Base-by-base conservation (phyloP, 2,113 vertebrate species). In the Entosphenus tridentatus region DNA sequence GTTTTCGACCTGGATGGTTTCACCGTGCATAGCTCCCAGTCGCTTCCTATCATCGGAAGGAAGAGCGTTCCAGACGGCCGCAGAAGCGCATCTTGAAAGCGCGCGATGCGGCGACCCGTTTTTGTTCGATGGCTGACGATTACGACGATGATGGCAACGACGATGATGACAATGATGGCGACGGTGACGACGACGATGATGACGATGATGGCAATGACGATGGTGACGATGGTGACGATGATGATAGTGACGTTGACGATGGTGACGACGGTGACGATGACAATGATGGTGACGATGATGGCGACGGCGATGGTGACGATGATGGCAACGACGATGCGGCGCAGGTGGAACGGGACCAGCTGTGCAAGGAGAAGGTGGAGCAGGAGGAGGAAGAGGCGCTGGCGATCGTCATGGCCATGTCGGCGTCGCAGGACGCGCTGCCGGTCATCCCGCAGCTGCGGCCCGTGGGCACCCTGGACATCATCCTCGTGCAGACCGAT, bases 331-430 rank as follows among this genome's bases (percentile, higher is more conserved):
- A 81, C 9, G 88, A 90, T 75, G 83, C 83, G 75, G 85, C 88
- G 69, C 85, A 89, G 68, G 80, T 89, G 71, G 85, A 73, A 62
- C 84, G 87, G 72, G 85, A 89, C 80, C 81, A 87, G 68, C 85
- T 88, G 76, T 65, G 62, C 62, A 65, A 65, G 62, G 62, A 65
- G 21, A 65, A 65, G 62, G 21, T 65, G 62, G 62, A 65, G 62
- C 62, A 65, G 21, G 62, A 65, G 21, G 62, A 65, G 21, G 62
- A 65, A 10, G 62, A 65, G 21, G 62, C 62, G 8, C 62, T 65
- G n/a, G 62, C 62, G 21, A 18, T 65, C 21, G 62, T 65, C 62
- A 65, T 65, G 62, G 62, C 62, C n/a, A 65, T 65, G n/a, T 65
- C 62, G 21, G 62, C 62, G n/a, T 65, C 62, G 10, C 62, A 65